These are phyloP conservation scores for Antennarius striatus DNA, from an alignment of 2,113 vertebrate genomes.

Conservation along the genomic window DNA sequence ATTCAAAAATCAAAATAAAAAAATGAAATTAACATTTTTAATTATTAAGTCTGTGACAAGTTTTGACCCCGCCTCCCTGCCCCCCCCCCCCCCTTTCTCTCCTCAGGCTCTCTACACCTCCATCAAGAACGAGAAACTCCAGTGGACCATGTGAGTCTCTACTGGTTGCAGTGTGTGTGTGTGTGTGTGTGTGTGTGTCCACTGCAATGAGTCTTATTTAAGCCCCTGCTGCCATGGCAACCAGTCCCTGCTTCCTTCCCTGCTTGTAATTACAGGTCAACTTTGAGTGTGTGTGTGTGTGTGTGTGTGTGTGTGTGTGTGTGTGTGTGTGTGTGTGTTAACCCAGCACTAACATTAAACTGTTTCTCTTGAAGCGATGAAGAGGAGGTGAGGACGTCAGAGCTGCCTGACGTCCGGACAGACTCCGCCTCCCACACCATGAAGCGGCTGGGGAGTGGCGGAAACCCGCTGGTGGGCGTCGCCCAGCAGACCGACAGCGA, in stretches of 20 bases:
- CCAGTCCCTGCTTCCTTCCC: conserved; percentile 58
- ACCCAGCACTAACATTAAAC: background rate
- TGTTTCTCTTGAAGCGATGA: conserved; percentile 83
- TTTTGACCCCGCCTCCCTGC: no score
- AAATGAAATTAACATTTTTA: no score
- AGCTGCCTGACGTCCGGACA: conserved; percentile 84
- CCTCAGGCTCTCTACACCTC: conserved; percentile 90
- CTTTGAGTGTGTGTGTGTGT: conserved; percentile 14
- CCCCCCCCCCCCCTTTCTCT: conserved; percentile 26
- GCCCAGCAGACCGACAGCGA: conserved; percentile 87
- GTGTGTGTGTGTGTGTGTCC: background rate
- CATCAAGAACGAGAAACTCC: conserved; percentile 97
- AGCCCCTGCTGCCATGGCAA: conserved; percentile 74
- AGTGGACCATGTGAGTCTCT: conserved; percentile 96
- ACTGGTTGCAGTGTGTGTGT: background rate
- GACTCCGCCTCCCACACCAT: conserved; percentile 92
- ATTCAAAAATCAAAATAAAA: no score
- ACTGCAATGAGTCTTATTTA: conserved; percentile 48
- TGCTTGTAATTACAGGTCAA: conserved; percentile 77
- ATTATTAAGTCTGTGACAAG: no score
- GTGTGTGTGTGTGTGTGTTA: background rate
- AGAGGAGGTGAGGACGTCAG: conserved; percentile 91
- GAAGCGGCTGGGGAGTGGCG: conserved; percentile 86
- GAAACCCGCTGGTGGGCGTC: conserved; percentile 89
- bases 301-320: background rate